Percentiles rank a stretch among this genome's conserved stretches.
Evolutionary conservation across 2,888 invertebrate genomes (phyloP).

Genomic region (Eueremaeus valkanovi): DNA sequence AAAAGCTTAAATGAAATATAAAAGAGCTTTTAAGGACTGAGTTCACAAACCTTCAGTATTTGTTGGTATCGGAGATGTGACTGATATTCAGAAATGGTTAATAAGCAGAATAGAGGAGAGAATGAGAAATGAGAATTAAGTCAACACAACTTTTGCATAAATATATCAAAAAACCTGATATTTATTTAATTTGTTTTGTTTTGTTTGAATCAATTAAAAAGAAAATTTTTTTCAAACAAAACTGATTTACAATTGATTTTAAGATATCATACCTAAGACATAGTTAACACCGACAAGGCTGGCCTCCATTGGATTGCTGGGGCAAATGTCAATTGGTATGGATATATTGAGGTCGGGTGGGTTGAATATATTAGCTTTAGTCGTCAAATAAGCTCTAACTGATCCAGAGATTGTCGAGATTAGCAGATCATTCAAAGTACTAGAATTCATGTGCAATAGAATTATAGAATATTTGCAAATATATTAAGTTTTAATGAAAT

Average conservation of each 20-base stretch:
- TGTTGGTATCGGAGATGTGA: conserved; percentile 54
- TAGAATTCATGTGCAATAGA: not conserved
- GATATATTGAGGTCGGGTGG: conserved; percentile 42
- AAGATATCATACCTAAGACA: conserved; percentile 40
- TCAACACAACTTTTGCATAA: not conserved
- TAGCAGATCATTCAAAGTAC: conserved; percentile 56
- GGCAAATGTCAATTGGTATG: conserved; percentile 42
- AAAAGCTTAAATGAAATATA: not conserved
- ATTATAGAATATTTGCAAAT: not conserved
- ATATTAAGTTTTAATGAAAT: no score
- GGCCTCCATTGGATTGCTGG: conserved; percentile 33
- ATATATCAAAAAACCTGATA: not conserved
- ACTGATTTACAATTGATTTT: conserved; percentile 52
- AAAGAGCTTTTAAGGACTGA: not conserved
- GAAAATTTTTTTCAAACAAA: conserved; percentile 41
- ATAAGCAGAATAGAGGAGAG: not conserved
- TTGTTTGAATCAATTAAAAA: not conserved
- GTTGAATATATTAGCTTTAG: conserved; percentile 35
- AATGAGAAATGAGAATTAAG: not conserved
- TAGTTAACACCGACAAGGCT: conserved; percentile 41
- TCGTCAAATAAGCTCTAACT: conserved; percentile 39
- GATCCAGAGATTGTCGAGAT: conserved; percentile 57
- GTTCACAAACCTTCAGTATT: conserved; percentile 56
- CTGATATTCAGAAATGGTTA: conserved; percentile 17
- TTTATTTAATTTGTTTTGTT: not conserved